Base-by-base conservation (phyloP, 2,888 invertebrate species). In the Podotricha telesiphe region DNA sequence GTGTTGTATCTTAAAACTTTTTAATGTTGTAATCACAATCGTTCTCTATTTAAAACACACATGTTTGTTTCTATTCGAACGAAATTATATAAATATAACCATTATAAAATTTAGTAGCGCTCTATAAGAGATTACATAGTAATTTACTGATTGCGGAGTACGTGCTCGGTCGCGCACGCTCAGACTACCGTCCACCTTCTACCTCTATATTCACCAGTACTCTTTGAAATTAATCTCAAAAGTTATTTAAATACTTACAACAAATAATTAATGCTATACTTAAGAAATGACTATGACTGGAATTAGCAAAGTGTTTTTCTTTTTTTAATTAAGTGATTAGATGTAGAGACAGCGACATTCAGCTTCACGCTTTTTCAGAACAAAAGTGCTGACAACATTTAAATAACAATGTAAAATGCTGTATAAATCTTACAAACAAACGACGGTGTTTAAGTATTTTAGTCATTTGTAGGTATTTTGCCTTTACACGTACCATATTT, bases 281-380 rank as follows among this genome's bases (percentile, higher is more conserved):
- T 28, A 28, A 28, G 28, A 28, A 28, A 28, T 28, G 28, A 28
- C 28, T 4, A 28, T 28, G 28, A 28, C 28, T 28, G 2, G 3
- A 28, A 28, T 28, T 37, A 10, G 10, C 37, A 37, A 37, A 37
- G 10, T 37, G 37, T 6, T 37, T 37, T 37, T 37, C 37, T 37
- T 37, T 37, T 37, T 37, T 37, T 37, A 28, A n/a, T 28, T 53
- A 53, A 53, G 53, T 53, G 53, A 53, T 53, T 53, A 53, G 53
- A 53, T 11, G 34, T 53, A 53, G 53, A 34, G 28, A 34, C 53
- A 17, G n/a, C 1, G 37, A 37, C 17, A 17, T 53, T 34, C 53
- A 28, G 28, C 5, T 15, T 53, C 5, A 53, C 28, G 53, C 53
- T n/a, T 8, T n/a, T 15, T 15, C n/a, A 10, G n/a, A 53, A 53